phyloP scores from a whole-genome alignment of 2,113 vertebrate genomes.

The Craseonycteris thonglongyai region DNA sequence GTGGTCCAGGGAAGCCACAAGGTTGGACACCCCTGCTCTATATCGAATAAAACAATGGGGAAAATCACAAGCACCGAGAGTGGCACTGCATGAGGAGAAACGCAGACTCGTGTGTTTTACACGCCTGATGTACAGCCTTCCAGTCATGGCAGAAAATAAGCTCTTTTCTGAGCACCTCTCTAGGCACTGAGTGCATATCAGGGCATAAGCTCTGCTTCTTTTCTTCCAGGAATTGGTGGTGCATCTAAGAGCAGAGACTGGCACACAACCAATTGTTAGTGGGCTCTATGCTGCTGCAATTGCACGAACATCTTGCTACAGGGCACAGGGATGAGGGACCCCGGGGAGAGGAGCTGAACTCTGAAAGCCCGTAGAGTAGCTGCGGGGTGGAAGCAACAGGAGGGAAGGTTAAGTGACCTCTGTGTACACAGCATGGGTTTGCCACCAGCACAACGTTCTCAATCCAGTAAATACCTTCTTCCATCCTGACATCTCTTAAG shows the following conservation, averaged over 20 bases:
- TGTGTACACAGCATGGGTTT: background rate
- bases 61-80: background rate
- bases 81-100: background rate
- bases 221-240: background rate
- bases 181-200: background rate
- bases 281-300: background rate
- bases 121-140: background rate
- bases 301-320: background rate
- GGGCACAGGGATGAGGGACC: background rate
- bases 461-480: background rate
- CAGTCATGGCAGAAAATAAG: background rate
- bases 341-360: background rate
- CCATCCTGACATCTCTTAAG: background rate
- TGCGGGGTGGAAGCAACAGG: background rate
- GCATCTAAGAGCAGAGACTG: background rate
- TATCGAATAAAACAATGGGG: background rate
- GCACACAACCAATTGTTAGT: background rate
- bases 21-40: no score
- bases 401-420: background rate
- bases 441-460: background rate
- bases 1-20: no score
- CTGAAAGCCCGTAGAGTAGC: background rate
- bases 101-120: background rate
- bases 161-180: background rate
- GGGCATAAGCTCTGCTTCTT: background rate